Evolutionary conservation across 2,888 invertebrate species (phyloP).

Genomic region (Coremacera marginata): DNA sequence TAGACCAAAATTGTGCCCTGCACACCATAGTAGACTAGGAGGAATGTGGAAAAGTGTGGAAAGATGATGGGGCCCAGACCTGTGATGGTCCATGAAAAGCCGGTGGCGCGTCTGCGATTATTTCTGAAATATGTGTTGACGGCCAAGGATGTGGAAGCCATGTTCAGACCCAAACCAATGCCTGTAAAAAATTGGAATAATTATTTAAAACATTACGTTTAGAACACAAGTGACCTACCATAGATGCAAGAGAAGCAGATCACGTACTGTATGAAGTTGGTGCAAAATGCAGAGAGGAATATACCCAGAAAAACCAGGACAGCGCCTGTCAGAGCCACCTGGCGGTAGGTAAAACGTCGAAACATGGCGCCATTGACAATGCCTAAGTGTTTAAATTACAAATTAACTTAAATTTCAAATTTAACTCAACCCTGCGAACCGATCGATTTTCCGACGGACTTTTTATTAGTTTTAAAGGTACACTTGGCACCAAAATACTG

Average conservation of each 20-base stretch:
- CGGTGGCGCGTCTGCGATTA: conserved; percentile 77
- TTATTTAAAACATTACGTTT: not conserved
- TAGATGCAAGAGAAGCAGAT: conserved; percentile 77
- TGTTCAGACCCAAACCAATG: conserved; percentile 74
- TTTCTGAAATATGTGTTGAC: conserved; percentile 81
- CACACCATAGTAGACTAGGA: conserved; percentile 75
- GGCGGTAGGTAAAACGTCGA: conserved; percentile 76
- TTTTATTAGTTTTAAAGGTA: too few species aligned
- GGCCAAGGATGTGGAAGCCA: conserved; percentile 78
- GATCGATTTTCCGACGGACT: too few species aligned
- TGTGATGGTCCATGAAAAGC: conserved; percentile 80
- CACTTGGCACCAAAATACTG: too few species aligned
- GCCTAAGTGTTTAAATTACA: conserved; percentile 47
- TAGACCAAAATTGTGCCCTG: conserved; percentile 78
- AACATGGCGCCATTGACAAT: conserved; percentile 80
- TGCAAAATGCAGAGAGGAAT: conserved; percentile 74
- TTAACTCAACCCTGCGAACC: too few species aligned
- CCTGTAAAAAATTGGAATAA: conserved; percentile 41
- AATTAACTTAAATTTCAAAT: not conserved
- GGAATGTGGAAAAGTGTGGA: conserved; percentile 77
- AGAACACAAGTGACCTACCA: conserved; percentile 71
- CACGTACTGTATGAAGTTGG: conserved; percentile 75
- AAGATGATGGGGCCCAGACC: conserved; percentile 80
- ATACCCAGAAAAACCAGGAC: conserved; percentile 73
- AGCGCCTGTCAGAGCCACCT: conserved; percentile 76